Conservation (phyloP, 2,113 vertebrate species). For the Megaceryle torquata region DNA sequence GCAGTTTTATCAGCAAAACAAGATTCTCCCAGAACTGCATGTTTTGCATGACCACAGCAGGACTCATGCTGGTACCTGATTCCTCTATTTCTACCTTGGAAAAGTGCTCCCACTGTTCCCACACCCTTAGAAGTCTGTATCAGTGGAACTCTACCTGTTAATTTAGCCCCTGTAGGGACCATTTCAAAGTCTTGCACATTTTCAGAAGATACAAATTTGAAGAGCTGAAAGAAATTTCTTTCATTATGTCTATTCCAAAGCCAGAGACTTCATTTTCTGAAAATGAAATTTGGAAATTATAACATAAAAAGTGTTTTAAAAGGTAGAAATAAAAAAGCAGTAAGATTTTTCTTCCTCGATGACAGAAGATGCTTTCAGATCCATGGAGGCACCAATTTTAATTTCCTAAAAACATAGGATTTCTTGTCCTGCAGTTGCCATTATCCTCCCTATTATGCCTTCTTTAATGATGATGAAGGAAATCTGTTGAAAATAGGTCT, state of each 20-base stretch:
- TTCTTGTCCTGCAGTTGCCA: neutral
- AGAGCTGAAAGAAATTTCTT: neutral
- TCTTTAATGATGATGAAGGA: neutral
- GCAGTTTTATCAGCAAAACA: neutral
- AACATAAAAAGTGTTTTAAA: neutral
- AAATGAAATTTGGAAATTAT: neutral
- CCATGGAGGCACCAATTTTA: neutral
- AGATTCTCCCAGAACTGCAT: slow-evolving; percentile 1
- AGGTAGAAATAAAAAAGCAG: neutral
- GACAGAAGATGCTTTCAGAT: neutral
- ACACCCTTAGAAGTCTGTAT: neutral
- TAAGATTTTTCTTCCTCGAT: neutral
- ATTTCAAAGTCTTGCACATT: neutral
- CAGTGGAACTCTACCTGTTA: neutral
- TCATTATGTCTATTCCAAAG: neutral
- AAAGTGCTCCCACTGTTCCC: neutral
- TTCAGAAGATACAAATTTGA: neutral
- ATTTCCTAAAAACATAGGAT: neutral
- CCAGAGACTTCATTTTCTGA: neutral
- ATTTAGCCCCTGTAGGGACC: neutral
- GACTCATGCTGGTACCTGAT: neutral
- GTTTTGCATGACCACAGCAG: neutral
- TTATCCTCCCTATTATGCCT: neutral
- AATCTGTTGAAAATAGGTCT: neutral
- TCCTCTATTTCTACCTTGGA: neutral